These are phyloP conservation scores for Upupa epops DNA, from an alignment of 2,113 vertebrate species.

Conservation along the genomic window DNA sequence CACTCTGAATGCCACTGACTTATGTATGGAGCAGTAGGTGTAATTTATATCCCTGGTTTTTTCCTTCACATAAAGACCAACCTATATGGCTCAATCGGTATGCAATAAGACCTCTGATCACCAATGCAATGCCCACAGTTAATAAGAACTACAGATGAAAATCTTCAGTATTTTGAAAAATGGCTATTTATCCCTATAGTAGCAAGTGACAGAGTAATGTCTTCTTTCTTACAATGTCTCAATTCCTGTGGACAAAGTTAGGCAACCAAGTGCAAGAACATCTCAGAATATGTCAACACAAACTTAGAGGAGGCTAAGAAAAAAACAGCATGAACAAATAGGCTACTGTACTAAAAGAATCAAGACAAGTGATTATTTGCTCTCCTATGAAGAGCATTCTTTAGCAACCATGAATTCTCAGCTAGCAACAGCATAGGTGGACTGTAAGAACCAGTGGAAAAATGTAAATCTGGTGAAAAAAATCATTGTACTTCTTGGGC, in stretches of 20 bases:
- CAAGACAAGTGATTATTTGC: constrained; percentile 3
- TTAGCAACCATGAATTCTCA: constrained; percentile 11
- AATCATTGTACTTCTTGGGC: neutral
- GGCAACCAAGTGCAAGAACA: neutral
- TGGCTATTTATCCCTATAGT: neutral
- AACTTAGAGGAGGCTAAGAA: neutral
- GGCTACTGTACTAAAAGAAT: constrained; percentile 17
- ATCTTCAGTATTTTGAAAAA: neutral
- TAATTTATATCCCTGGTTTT: neutral
- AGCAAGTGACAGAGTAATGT: neutral
- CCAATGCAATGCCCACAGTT: neutral
- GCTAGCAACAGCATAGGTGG: neutral
- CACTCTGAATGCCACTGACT: neutral
- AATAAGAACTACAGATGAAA: neutral
- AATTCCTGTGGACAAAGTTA: neutral
- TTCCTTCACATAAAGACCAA: neutral
- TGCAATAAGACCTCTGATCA: neutral
- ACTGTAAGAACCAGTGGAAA: neutral
- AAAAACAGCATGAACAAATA: constrained; percentile 5
- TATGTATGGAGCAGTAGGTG: neutral
- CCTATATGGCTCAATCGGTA: neutral
- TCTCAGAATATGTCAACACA: neutral
- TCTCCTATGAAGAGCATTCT: neutral
- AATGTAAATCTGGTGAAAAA: neutral
- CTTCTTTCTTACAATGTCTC: neutral